Evolutionary conservation across 2,888 invertebrate genomes (phyloP), one percentile per base, ranked within the genome.

Genomic region (Protula sp.): DNA sequence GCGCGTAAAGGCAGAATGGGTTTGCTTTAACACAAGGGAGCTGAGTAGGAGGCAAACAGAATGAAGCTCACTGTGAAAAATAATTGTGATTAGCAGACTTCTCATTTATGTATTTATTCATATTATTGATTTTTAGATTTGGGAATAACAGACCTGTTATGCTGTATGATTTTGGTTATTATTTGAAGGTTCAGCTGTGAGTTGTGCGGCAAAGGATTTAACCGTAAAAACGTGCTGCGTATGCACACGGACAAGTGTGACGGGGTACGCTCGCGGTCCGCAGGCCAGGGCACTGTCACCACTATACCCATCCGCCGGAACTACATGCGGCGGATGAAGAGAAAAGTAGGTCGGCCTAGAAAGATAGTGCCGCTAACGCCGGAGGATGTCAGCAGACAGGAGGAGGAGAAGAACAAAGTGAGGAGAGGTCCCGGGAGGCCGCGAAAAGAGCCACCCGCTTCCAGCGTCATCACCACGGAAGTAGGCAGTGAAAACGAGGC

Each of bases 341-440:
- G 61, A 1, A 61, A 58, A 47, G 59, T 53, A n/a, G 61, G 61
- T 19, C 47, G 61, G 31, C 61, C 77, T 1, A 65, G 70, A 31
- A 76, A 75, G 57, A 63, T 69, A 9, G 65, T 72, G 62, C 64
- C 61, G 26, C 56, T 61, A 26, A n/a, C n/a, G n/a, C n/a, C n/a
- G n/a, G n/a, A n/a, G n/a, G n/a, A n/a, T n/a, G n/a, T n/a, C n/a
- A 64, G 58, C 2, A 64, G 64, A 50, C 60, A 62, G 14, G 54
- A 53, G 1, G 22, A 53, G 24, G 58, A 58, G 29, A 54, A 60
- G 28, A 47, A 57, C 3, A 27, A 22, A 9, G 55, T 28, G 22
- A 58, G n/a, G 3, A 22, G 22, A 22, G 3, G n/a, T 30, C 38
- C 45, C 31, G 47, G 53, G 47, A 50, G 38, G 19, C 52, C 38